These are phyloP conservation scores for Bombus impatiens DNA, from an alignment of 1,140 invertebrate species.

Conservation along the genomic window DNA sequence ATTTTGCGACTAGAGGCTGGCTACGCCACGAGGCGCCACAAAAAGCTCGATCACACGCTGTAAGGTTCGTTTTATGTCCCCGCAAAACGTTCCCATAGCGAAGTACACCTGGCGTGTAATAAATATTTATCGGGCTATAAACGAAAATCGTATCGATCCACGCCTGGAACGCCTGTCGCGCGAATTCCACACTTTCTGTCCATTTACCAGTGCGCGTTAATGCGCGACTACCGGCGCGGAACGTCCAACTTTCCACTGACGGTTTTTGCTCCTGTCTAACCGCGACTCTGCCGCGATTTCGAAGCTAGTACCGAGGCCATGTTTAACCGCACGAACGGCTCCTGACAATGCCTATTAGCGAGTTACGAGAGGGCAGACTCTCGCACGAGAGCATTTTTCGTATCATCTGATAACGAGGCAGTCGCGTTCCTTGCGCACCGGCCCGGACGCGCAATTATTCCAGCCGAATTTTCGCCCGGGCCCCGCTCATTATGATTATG, in stretches of 20 bases:
- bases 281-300: too few species aligned
- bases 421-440: conserved; percentile 5
- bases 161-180: not conserved
- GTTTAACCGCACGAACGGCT: too few species aligned
- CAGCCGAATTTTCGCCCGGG: conserved; percentile 15
- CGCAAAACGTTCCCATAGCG: not conserved
- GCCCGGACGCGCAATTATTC: conserved; percentile 23
- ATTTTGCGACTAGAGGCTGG: not conserved
- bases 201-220: too few species aligned
- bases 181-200: too few species aligned
- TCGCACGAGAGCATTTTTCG: not conserved
- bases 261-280: too few species aligned
- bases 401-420: conserved; percentile 1
- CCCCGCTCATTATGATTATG: conserved; percentile 40
- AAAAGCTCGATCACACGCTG: not conserved
- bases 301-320: too few species aligned
- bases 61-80: not conserved
- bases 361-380: too few species aligned
- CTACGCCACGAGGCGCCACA: not conserved
- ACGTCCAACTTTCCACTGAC: too few species aligned
- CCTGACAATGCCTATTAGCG: too few species aligned
- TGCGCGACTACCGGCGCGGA: too few species aligned
- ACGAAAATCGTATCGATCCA: not conserved
- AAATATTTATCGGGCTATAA: not conserved
- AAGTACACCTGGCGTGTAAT: not conserved